Conservation (phyloP, 2,888 invertebrate genomes). For the Pristionchus maxplancki region DNA sequence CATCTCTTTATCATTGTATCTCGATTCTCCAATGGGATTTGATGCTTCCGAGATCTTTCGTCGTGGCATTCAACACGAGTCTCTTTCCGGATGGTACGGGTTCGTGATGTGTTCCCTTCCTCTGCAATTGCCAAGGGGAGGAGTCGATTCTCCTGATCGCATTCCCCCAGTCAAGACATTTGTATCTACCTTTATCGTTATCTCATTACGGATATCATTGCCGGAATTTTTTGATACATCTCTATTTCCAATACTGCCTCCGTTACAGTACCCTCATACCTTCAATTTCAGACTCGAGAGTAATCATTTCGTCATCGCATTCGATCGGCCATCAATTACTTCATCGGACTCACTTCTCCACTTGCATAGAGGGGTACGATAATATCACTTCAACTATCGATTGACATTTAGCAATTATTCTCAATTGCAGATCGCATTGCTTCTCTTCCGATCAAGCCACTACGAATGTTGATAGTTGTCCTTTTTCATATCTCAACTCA, state of each 20-base stretch:
- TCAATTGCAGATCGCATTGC: not conserved
- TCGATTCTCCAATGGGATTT: not conserved
- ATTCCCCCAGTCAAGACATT: not conserved
- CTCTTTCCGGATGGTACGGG: not conserved
- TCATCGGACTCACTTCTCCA: slow-evolving; percentile 1
- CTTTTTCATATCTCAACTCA: not conserved
- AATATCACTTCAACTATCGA: not conserved
- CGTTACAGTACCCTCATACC: not conserved
- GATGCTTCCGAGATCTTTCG: not conserved
- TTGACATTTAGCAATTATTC: not conserved
- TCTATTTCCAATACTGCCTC: not conserved
- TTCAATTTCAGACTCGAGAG: not conserved
- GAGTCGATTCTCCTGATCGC: not conserved
- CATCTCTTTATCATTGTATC: not conserved
- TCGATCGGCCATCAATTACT: not conserved
- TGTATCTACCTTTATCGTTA: not conserved
- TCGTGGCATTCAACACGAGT: not conserved
- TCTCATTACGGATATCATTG: not conserved
- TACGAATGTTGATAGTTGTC: slow-evolving; percentile 4
- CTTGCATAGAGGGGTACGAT: not conserved
- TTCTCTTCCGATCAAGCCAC: not conserved
- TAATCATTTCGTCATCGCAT: slow-evolving; percentile 23
- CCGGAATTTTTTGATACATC: not conserved
- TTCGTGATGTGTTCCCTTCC: not conserved
- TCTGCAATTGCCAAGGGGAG: not conserved